Evolutionary conservation across 2,797 vertebrate genomes (phyloP).

Genomic region (Margarornis squamiger): DNA sequence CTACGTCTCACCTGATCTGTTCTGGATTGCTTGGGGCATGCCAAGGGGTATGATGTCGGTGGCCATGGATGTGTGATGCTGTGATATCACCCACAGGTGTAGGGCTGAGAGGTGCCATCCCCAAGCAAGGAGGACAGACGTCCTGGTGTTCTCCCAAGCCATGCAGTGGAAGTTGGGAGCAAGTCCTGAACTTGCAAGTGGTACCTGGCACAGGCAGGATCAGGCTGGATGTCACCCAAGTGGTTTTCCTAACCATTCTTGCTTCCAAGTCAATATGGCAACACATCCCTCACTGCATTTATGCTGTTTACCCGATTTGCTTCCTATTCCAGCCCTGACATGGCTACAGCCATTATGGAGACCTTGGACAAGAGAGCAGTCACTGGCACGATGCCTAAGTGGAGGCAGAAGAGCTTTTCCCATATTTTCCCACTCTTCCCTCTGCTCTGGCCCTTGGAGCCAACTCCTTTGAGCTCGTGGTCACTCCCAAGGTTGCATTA

Average conservation of each 20-base stretch:
- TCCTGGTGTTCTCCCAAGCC: neutral
- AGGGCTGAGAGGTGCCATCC: neutral
- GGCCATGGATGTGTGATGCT: neutral
- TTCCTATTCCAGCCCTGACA: neutral
- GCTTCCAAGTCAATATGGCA: accelerated
- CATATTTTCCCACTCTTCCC: accelerated
- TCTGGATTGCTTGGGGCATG: neutral
- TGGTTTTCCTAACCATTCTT: neutral
- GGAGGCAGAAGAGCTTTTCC: neutral
- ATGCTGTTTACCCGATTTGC: too few species aligned
- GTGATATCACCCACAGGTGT: neutral
- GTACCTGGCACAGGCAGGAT: neutral
- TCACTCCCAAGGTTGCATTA: accelerated
- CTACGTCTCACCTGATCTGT: neutral
- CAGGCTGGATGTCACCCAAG: neutral
- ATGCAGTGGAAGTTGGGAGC: neutral
- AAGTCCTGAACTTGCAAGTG: neutral
- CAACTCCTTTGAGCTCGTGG: neutral
- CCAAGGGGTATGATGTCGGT: neutral
- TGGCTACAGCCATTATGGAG: neutral
- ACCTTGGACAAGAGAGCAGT: neutral
- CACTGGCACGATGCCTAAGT: neutral
- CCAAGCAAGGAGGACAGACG: neutral
- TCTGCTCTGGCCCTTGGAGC: neutral
- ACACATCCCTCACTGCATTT: accelerated